These are phyloP conservation scores for Heterodera schachtii DNA, from an alignment of 1,140 invertebrate species.

Conservation along the genomic window DNA sequence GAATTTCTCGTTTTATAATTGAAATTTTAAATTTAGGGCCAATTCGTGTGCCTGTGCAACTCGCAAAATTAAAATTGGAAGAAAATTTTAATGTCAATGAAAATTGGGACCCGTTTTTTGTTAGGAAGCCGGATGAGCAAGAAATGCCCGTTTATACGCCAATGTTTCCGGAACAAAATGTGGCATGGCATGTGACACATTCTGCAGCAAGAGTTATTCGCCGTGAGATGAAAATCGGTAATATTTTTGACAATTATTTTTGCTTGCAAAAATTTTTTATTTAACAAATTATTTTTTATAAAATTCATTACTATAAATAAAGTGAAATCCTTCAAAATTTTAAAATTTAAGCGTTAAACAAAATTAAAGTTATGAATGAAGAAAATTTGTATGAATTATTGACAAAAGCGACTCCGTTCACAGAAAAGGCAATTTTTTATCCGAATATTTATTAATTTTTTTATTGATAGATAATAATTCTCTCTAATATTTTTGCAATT, in stretches of 20 bases:
- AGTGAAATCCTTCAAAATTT: neutral
- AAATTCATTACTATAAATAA: no score
- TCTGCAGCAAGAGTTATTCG: neutral
- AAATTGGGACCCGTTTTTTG: neutral
- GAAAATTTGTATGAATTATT: neutral
- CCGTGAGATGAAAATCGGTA: neutral
- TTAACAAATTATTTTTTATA: no score
- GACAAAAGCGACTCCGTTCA: neutral
- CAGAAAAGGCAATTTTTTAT: neutral
- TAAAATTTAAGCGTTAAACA: neutral
- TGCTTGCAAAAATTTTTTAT: no score
- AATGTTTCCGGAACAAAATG: conserved; percentile 3
- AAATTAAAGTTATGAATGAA: neutral
- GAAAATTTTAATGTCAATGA: neutral
- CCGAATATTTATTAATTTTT: no score
- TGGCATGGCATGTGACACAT: neutral
- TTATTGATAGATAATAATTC: no score
- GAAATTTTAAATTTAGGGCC: neutral
- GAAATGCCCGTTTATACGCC: neutral
- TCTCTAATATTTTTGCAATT: no score
- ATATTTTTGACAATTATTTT: neutral
- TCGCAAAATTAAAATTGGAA: neutral
- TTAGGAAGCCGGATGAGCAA: neutral
- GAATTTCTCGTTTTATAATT: no score
- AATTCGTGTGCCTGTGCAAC: neutral